Evolutionary conservation across 2,113 vertebrate species (phyloP), one percentile per base, ranked within the genome.

Genomic region (Aspiorhynchus laticeps): DNA sequence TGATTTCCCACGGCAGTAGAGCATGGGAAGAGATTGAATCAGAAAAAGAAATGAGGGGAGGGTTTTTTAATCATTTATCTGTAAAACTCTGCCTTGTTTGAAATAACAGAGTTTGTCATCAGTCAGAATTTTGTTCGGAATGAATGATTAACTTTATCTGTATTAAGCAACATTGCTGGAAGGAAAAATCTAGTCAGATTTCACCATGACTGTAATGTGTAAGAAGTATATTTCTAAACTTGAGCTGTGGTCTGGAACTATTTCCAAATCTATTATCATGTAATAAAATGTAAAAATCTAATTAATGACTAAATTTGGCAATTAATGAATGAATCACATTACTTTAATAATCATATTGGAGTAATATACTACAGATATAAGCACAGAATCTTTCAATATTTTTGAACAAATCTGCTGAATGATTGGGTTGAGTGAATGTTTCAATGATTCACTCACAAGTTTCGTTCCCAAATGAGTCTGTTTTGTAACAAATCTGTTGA

Each of bases 1-100:
- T 84, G 24, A 89, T 82, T 71, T 83, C 24, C 11, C 19, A 11
- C 59, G 24, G 51, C 31, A 36, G 63, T 36, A 81, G 19, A 46
- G 31, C n/a, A 73, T 73, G 36, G 36, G 41, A 41, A 61, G 36
- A 67, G 15, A 74, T 24, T 28, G 33, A 73, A 73, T 5, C 8
- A 36, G 33, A 74, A n/a, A n/a, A 61, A 61, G 21, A 26, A 46
- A 26, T 24, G 21, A 61, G 56, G 21, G 21, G 7, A 59, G 21
- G 3, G 2, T n/a, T 12, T 75, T 73, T 41, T 14, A 19, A 33
- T 5, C 65, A 38, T 73, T 41, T 2, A 24, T 73, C 73, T 75
- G 38, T 26, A n/a, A 71, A 71, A 74, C 73, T 74, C 12, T 36
- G 67, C 7, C 7, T 73, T 69, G 31, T 71, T 71, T 41, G 36